Base-by-base conservation (phyloP, 2,113 vertebrate species). In the Marcusenius ussheri region DNA sequence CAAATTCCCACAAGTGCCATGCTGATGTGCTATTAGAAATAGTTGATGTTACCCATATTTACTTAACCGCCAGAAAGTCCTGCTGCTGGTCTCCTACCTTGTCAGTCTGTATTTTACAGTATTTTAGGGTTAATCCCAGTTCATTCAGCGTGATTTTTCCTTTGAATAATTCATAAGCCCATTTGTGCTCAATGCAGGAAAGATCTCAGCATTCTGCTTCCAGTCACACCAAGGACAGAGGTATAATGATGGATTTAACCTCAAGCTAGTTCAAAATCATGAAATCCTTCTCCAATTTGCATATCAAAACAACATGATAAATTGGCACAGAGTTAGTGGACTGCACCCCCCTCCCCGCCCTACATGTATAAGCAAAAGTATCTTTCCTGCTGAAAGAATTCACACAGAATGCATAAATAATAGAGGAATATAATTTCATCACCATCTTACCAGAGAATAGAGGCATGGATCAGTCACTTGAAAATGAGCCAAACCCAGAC, bases 111-210 rank as follows among this genome's bases (percentile, higher is more conserved):
- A 85, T n/a, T 21, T n/a, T 50, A 49, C 11, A 50, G 45, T n/a
- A 50, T 27, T 24, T 86, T 50, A 27, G 47, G 47, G 24, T 49
- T 50, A 49, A 46, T 47, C 45, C 4, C 47, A 13, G 46, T 86
- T 86, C 47, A 86, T 50, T 47, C 21, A n/a, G 46, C n/a, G 3
- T 86, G 46, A 86, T 15, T 31, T 86, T 50, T 24, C n/a, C 2
- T 50, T 86, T 27, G 83, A 86, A 47, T 86, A 50, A 86, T 86
- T 86, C 83, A 86, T 86, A 86, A 50, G 5, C 9, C 45, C 47
- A 49, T 47, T 86, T 47, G 24, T 31, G 42, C n/a, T 50, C 47
- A 10, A 4, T 86, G 46, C n/a, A 80, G 74, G 39, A 80, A 42
- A 19, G 15, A 42, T 80, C 74, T 42, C 15, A 42, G 74, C 74